Base-by-base conservation (phyloP, 2,888 invertebrate genomes). In the Galerucella nymphaeae region DNA sequence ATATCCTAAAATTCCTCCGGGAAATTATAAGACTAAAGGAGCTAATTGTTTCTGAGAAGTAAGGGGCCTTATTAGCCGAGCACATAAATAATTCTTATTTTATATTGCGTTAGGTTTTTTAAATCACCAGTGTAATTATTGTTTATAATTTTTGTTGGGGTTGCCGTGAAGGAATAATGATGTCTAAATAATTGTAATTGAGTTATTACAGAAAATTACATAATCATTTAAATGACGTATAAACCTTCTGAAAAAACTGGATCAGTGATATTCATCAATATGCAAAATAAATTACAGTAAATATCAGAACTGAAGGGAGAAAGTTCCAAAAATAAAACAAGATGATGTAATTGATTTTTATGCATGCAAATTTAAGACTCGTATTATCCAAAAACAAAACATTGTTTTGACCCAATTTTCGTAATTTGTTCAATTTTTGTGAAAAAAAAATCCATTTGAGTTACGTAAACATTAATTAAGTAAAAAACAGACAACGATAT, bases 281-380 rank as follows among this genome's bases (percentile, higher is more conserved):
- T 69, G 69, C 69, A 69, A 62, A 69, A 62, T 69, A 69, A 62
- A 62, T 69, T 69, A 55, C 42, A 55, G 61, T 55, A 63, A 69
- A 63, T 55, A 62, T 71, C 53, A 20, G 45, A 66, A 66, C 55
- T 66, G 41, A 66, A 65, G 71, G 66, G 71, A 71, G 71, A 71
- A 71, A 71, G 71, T 71, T 66, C 53, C 61, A 55, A 71, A 71
- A 71, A 66, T 65, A 62, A 70, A 65, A 70, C 20, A 71, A 71
- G 42, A 55, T 69, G 53, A 69, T 55, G 62, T 48, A 69, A 69
- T 23, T 30, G 69, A 68, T 48, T 45, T 50, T 69, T 53, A 42
- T 53, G n/a, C 69, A 69, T 45, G 69, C 69, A 69, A 69, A 69
- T 62, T 69, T 53, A 62, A 61, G 38, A 48, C 48, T 18, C 67